Conservation (phyloP, 2,797 vertebrate species). For the Acanthurus leucopareius region DNA sequence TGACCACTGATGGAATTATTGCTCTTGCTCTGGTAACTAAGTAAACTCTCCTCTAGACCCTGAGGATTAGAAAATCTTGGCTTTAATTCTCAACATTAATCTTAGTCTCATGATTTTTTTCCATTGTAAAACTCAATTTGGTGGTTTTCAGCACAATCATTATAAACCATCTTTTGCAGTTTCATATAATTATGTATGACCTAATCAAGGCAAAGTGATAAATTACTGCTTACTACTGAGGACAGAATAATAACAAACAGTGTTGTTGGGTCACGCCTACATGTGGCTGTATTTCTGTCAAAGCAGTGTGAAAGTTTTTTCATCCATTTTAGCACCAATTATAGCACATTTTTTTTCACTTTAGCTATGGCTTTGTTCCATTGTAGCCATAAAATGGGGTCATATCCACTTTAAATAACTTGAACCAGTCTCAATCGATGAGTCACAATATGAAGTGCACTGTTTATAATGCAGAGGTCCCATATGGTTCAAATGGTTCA, state of each 20-base stretch:
- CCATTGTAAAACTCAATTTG: constrained; percentile 12
- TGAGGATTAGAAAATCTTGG: constrained; percentile 15
- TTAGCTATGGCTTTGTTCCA: too few relatives aligned
- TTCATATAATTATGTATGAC: constrained; percentile 41
- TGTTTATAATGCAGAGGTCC: too few relatives aligned
- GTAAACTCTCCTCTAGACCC: constrained; percentile 27
- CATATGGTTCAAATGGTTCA: too few relatives aligned
- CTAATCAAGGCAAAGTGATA: constrained; percentile 24
- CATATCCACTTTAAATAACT: too few relatives aligned
- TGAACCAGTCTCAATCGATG: too few relatives aligned
- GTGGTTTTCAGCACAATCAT: constrained; percentile 8
- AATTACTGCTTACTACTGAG: constrained; percentile 3
- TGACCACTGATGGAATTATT: constrained; percentile 39
- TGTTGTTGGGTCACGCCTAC: not conserved
- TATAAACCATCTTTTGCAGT: constrained; percentile 23
- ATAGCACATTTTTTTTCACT: constrained; percentile 3
- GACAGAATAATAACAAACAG: constrained; percentile 14
- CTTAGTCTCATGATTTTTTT: not conserved
- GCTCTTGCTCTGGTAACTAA: constrained; percentile 54
- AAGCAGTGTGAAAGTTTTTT: not conserved
- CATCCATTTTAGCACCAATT: not conserved
- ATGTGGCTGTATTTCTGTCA: constrained; percentile 8
- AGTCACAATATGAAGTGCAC: too few relatives aligned
- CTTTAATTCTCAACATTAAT: constrained; percentile 21
- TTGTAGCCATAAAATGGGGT: too few relatives aligned